A percentile compares a stretch with the other conserved stretches of the same genome.
Evolutionary conservation across 2,888 invertebrate species (phyloP).

Genomic region (Formica aserva): DNA sequence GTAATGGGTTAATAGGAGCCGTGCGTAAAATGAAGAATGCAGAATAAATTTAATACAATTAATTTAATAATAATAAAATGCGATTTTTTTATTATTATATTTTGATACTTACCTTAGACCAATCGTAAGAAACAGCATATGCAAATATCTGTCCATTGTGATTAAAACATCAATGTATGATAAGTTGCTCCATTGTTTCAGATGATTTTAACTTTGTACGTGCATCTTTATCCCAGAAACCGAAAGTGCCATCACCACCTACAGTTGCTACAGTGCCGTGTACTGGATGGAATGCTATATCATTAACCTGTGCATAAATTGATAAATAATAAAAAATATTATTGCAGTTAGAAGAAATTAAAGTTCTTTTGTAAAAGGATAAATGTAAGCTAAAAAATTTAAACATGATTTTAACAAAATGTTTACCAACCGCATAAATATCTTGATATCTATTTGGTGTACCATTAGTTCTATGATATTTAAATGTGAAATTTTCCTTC

Average conservation of each 20-base stretch:
- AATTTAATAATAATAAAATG: background rate
- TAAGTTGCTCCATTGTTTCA: conserved; percentile 97
- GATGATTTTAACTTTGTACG: conserved; percentile 99
- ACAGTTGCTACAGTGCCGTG: conserved; percentile 99
- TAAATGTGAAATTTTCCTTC: conserved; percentile 99
- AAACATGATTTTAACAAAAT: conserved; percentile 74
- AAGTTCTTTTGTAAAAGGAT: background rate
- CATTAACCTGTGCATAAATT: conserved; percentile 89
- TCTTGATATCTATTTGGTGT: conserved; percentile 93
- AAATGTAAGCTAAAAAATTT: background rate
- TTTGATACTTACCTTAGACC: conserved; percentile 93
- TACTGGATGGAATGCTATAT: conserved; percentile 98
- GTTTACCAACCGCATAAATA: conserved; percentile 88
- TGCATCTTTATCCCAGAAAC: conserved; percentile 99
- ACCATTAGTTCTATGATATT: conserved; percentile 98
- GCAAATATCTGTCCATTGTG: conserved; percentile 99
- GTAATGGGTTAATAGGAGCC: no score
- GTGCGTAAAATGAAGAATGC: no score
- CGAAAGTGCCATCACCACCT: conserved; percentile 98
- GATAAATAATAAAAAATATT: conserved; percentile 4
- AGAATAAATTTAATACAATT: no score
- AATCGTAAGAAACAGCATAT: conserved; percentile 98
- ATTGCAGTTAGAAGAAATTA: background rate
- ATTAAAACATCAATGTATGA: conserved; percentile 97
- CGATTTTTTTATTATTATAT: background rate